Conservation (phyloP, 1,140 invertebrate species). For the Listronotus bonariensis region DNA sequence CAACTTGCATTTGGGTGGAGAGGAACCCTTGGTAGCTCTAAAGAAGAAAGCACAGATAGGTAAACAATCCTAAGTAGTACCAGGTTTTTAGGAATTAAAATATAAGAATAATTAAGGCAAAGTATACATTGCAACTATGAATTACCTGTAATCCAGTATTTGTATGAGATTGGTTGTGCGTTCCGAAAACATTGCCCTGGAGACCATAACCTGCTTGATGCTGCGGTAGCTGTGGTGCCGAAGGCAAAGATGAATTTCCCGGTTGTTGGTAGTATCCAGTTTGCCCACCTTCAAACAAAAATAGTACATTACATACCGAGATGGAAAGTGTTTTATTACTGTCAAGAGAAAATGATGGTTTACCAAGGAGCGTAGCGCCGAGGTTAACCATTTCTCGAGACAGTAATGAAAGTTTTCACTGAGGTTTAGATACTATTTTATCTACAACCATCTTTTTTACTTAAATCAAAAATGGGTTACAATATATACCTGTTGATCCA, state of each 20-base stretch:
- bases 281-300: conserved; percentile 46
- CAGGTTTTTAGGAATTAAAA: no score
- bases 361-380: no score
- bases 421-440: no score
- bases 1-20: conserved; percentile 46
- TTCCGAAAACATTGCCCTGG: conserved; percentile 52
- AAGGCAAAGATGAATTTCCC: conserved; percentile 46
- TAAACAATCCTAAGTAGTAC: no score
- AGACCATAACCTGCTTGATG: conserved; percentile 53
- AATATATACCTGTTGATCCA: conserved; percentile 54
- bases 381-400: no score
- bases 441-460: no score
- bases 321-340: no score
- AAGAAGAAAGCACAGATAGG: conserved; percentile 6
- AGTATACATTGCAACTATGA: not conserved
- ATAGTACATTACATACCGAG: no score
- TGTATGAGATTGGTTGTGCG: conserved; percentile 51
- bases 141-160: conserved; percentile 48
- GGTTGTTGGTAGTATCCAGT: conserved; percentile 54
- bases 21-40: conserved; percentile 44
- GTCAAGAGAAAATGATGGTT: no score
- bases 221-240: conserved; percentile 49
- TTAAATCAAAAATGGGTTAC: no score
- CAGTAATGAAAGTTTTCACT: no score
- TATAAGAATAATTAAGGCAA: not conserved